A percentile compares a stretch with the other conserved stretches of the same genome.
Conservation (phyloP, 2,113 vertebrate genomes). For the Corapipo altera region DNA sequence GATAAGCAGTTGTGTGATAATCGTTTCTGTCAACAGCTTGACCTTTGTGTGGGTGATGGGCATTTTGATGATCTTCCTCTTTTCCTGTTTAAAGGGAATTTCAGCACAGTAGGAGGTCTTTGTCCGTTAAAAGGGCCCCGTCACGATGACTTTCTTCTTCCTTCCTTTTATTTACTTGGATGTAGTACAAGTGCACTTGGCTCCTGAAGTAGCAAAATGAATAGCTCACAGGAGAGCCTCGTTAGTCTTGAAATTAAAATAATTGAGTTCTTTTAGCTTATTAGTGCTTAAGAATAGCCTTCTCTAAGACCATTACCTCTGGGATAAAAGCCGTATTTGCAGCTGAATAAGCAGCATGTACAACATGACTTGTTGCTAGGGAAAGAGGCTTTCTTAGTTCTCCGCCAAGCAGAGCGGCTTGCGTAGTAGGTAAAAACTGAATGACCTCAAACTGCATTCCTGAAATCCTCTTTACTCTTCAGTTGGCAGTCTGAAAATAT, state of each 20-base stretch:
- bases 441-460: constrained; percentile 2
- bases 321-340: constrained; percentile 58
- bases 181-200: neutral
- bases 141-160: neutral
- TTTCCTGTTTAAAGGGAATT: neutral
- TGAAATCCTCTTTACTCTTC: constrained; percentile 26
- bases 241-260: constrained; percentile 51
- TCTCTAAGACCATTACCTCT: constrained; percentile 58
- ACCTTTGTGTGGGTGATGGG: neutral
- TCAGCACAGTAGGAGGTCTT: neutral
- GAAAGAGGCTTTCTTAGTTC: constrained; percentile 28
- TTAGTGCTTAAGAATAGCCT: constrained; percentile 59
- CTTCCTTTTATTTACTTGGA: constrained; percentile 10
- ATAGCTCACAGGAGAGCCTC: constrained; percentile 8
- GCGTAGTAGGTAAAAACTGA: neutral
- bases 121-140: neutral
- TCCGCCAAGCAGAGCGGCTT: neutral
- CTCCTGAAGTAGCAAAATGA: constrained; percentile 6
- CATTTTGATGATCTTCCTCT: neutral
- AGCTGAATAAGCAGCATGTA: constrained; percentile 35
- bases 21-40: neutral
- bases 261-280: constrained; percentile 48
- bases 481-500: neutral
- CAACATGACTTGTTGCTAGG: constrained; percentile 42
- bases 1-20: neutral